Base-by-base conservation (phyloP, 2,888 invertebrate genomes). In the Ischnus inquisitorius region DNA sequence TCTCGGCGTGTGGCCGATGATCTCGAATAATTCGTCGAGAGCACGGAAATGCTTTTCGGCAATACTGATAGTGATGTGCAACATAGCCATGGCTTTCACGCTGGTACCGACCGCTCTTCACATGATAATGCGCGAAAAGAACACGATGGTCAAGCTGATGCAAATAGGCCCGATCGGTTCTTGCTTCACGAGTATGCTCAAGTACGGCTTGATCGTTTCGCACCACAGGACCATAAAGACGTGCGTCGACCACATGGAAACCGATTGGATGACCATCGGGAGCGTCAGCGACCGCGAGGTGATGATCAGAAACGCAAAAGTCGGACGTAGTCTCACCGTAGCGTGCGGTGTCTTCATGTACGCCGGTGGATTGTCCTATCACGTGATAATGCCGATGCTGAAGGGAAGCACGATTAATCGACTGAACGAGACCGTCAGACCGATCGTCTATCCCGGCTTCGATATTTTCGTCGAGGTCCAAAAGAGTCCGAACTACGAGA, bases 341-440 rank as follows among this genome's bases (percentile, higher is more conserved):
- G 51, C 83, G 0, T 88, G 88, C 69, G 88, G 86, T 3, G 8
- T 88, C 0, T 88, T 88, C 71, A 88, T 90, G 87, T 88, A 90
- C 41, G 16, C 85, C 3, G 89, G 89, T 12, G 84, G 89, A 0
- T 46, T 87, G 4, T 88, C 87, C 10, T 89, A 90, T 69, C 86
- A 69, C 25, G 48, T 88, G 0, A 60, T 89, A 6, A 88, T 84
- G 65, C 88, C 88, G 0, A 62, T 89, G 1, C 83, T 85, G 6
- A 80, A 71, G 0, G 84, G 79, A 6, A 84, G 71, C 0, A 71
- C 82, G 5, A 2, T 79, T 0, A 69, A 86, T 4, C 81, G 77
- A n/a, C 25, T 60, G 22, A 87, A 87, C 51, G 72, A 81, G n/a
- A 86, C 87, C n/a, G 60, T 85, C 0, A 71, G 85, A 75, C 81